phyloP scores from a whole-genome alignment of 1,140 invertebrate species.

The Tetraneura akinire region DNA sequence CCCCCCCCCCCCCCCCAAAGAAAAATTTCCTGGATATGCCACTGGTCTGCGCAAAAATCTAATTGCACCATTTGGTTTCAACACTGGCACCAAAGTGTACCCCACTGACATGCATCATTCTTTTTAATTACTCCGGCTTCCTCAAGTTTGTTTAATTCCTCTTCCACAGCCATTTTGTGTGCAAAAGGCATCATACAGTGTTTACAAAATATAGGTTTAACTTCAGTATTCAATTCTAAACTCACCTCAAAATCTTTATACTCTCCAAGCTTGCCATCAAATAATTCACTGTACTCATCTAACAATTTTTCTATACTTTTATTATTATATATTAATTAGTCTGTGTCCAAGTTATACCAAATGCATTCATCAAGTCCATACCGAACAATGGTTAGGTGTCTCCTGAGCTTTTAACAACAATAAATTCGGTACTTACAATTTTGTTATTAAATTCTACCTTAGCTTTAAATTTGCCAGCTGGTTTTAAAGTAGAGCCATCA shows the following conservation, averaged over 20 bases:
- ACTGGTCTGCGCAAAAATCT: too few species aligned
- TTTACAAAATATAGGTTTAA: not conserved
- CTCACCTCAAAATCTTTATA: too few species aligned
- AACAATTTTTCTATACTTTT: not conserved
- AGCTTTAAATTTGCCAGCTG: not conserved
- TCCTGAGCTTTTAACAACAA: not conserved
- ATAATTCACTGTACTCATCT: not conserved
- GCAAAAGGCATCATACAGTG: not conserved
- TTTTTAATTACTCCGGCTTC: not conserved
- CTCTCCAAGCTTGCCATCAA: too few species aligned
- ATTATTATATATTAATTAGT: not conserved
- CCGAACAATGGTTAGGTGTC: not conserved
- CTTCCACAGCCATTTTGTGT: not conserved
- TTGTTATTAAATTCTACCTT: not conserved
- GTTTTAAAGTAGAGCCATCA: not conserved
- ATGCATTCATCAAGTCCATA: not conserved
- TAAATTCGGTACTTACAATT: not conserved
- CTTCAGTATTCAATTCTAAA: too few species aligned
- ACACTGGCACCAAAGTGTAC: too few species aligned
- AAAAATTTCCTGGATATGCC: too few species aligned
- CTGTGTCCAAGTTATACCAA: not conserved
- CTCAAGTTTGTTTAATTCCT: not conserved
- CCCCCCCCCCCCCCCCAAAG: too few species aligned
- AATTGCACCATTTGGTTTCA: too few species aligned
- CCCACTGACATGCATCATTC: not conserved